Evolutionary conservation across 64 coral and sea anemone genomes (phyloP), one percentile per base, ranked within the genome.

Genomic region (Acropora yongei): DNA sequence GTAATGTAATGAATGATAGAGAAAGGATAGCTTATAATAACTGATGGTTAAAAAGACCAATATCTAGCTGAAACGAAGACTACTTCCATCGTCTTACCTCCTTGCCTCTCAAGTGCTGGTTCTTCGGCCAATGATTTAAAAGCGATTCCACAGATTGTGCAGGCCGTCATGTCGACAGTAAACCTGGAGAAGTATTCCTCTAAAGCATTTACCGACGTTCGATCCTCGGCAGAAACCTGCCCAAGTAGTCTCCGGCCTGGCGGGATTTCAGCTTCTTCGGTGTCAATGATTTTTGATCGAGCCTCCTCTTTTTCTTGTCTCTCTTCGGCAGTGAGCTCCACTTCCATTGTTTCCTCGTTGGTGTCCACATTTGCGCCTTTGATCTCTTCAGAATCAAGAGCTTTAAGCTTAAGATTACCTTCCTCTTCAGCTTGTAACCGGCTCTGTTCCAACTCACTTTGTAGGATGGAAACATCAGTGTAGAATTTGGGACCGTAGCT

Each of bases 121-220:
- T 74, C 72, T 10, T 89, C 86, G 1, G 8, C 5, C 45, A 55
- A n/a, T 20, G 80, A 1, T 69, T 76, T 41, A 8, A 94, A 84
- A 13, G 39, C 19, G 30, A 43, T 66, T 78, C 87, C 78, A 89
- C 92, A 94, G 47, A 94, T 75, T 30, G 86, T 55, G 67, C 92
- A 94, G 0, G 78, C 72, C 44, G 83, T 63, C 43, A 47, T 44
- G 72, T 94, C 92, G 17, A 94, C 79, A 45, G 47, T 88, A 75
- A 94, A 89, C 65, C 49, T 71, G 55, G 44, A 68, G 65, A 94
- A 89, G 48, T 72, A 46, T 1, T 58, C 79, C 44, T 84, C 72
- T 20, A 1, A n/a, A 19, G 17, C 57, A 55, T 11, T 55, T 17
- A 50, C 18, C 63, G 74, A 76, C 45, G 13, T 73, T 75, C 12